phyloP scores from a whole-genome alignment of 2,113 vertebrate genomes.

The Grammomys surdaster region DNA sequence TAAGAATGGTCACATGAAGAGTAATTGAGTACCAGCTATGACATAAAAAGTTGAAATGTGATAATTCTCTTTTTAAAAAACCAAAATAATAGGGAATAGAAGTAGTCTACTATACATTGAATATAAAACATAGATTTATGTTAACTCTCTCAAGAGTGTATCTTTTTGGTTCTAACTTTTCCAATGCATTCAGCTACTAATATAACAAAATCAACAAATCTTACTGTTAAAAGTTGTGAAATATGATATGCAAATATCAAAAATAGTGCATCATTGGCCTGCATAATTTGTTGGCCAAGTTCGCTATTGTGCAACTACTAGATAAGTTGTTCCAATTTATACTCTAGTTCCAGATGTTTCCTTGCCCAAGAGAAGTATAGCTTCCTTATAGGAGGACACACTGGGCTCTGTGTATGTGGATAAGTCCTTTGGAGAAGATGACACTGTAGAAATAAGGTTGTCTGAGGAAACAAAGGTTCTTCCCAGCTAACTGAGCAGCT shows the following conservation, averaged over 20 bases:
- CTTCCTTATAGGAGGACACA: neutral
- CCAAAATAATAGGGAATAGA: constrained; percentile 22
- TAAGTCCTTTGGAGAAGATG: neutral
- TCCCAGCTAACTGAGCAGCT: neutral
- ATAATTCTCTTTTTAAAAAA: constrained; percentile 42
- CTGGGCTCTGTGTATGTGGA: neutral
- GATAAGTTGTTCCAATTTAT: neutral
- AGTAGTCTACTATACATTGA: constrained; percentile 18
- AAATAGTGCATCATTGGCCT: neutral
- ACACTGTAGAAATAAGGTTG: neutral
- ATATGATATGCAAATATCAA: constrained; percentile 23
- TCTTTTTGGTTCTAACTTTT: constrained; percentile 36
- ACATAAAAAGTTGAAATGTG: constrained; percentile 20
- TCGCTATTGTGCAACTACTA: neutral
- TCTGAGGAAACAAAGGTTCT: constrained; percentile 7
- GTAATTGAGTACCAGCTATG: neutral
- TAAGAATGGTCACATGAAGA: neutral
- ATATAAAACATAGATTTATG: neutral
- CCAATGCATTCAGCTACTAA: constrained; percentile 7
- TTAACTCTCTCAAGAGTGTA: neutral
- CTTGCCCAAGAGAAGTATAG: neutral
- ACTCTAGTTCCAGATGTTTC: constrained; percentile 27
- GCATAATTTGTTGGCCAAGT: neutral
- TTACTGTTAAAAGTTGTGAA: constrained; percentile 18
- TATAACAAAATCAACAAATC: constrained; percentile 39